Conservation (phyloP, 23 tunicate genomes). For the Ciona savignyi region DNA sequence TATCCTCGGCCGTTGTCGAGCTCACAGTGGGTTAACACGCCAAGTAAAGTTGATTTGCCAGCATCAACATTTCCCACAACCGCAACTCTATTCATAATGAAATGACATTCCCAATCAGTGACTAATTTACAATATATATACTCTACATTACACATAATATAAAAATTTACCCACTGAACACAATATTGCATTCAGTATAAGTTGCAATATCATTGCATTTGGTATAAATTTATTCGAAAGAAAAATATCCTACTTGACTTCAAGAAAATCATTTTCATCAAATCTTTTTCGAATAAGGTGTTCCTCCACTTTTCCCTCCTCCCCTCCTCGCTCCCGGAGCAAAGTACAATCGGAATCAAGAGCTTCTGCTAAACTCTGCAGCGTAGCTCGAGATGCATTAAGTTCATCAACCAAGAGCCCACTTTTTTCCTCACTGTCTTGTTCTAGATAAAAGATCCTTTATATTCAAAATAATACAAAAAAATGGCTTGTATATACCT, state of each 20-base stretch:
- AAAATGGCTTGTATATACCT: slow-evolving; percentile 19
- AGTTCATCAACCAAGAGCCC: slow-evolving; percentile 73
- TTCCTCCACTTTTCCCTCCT: slow-evolving; percentile 64
- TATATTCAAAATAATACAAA: too few species aligned
- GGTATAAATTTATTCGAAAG: background rate
- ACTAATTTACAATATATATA: too few species aligned
- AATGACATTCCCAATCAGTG: too few species aligned
- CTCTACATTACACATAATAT: background rate
- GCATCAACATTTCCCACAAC: slow-evolving; percentile 99
- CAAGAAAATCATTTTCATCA: slow-evolving; percentile 75
- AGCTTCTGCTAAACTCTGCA: slow-evolving; percentile 55
- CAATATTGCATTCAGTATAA: background rate
- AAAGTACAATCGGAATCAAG: slow-evolving; percentile 78
- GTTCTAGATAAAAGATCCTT: too few species aligned
- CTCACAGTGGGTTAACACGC: slow-evolving; percentile 96
- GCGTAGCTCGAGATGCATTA: slow-evolving; percentile 50
- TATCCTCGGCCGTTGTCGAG: slow-evolving; percentile 97
- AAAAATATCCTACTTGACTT: slow-evolving; percentile 62
- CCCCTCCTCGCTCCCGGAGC: slow-evolving; percentile 45
- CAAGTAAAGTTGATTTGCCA: slow-evolving; percentile 97
- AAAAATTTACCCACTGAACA: background rate
- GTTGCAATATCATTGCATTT: too few species aligned
- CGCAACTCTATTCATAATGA: slow-evolving; percentile 53
- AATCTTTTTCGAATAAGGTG: slow-evolving; percentile 54
- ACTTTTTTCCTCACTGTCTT: slow-evolving; percentile 58